phyloP scores from a whole-genome alignment of 1,140 invertebrate genomes.

The Penaeus japonicus region DNA sequence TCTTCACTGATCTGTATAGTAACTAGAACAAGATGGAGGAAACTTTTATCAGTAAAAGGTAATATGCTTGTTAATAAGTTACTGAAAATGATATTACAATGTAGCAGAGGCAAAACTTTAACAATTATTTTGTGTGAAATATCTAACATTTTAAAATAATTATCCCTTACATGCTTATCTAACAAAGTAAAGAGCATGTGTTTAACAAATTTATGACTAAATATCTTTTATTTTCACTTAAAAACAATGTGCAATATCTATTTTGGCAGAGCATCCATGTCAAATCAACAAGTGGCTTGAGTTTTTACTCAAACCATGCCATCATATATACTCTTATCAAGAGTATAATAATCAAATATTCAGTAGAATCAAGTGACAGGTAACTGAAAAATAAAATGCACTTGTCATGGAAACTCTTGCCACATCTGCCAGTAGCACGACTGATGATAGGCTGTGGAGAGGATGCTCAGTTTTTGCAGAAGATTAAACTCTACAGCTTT shows the following conservation, averaged over 20 bases:
- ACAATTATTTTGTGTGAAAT: conserved; percentile 38
- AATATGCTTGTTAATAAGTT: not conserved
- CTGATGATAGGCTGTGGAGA: conserved; percentile 32
- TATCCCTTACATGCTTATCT: conserved; percentile 41
- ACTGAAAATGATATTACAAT: conserved; percentile 47
- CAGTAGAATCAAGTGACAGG: too few relatives aligned
- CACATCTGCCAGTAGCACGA: conserved; percentile 28
- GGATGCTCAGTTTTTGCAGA: conserved; percentile 47
- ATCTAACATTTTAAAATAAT: conserved; percentile 35
- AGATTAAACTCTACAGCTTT: conserved; percentile 51
- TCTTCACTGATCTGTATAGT: too few relatives aligned
- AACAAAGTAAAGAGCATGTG: conserved; percentile 41
- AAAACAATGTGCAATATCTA: conserved; percentile 45
- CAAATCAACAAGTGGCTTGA: conserved; percentile 1
- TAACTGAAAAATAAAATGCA: not conserved
- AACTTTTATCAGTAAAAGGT: not conserved
- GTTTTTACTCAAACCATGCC: too few relatives aligned
- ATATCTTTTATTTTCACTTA: conserved; percentile 35
- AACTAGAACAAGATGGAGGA: too few relatives aligned
- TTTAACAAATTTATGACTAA: conserved; percentile 35
- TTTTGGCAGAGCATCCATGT: conserved; percentile 44
- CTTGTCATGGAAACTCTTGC: conserved; percentile 31
- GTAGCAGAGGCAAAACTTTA: conserved; percentile 33
- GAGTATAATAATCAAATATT: too few relatives aligned
- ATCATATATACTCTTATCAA: too few relatives aligned